Conservation (phyloP, 2,888 invertebrate genomes). For the Neoscelio sp. region DNA sequence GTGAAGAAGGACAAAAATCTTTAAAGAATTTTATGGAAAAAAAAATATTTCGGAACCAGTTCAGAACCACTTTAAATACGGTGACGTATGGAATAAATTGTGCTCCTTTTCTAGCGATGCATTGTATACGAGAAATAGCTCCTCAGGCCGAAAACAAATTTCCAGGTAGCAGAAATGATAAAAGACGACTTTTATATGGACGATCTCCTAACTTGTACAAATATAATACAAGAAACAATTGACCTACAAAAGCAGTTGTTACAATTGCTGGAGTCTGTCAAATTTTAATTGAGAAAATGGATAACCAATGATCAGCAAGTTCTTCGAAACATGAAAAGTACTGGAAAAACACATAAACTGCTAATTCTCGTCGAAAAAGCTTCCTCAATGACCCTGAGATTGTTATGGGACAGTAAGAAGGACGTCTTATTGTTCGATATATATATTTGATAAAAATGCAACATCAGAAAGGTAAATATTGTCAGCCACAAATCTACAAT, state of each 20-base stretch:
- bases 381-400: no score
- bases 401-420: no score
- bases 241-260: conserved; percentile 21
- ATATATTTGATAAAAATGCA: no score
- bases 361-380: no score
- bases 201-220: conserved; percentile 20
- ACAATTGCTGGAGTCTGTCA: conserved; percentile 4
- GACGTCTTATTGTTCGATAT: no score
- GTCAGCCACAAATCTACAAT: no score
- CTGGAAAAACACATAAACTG: no score
- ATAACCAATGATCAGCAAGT: conserved; percentile 40
- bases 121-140: conserved; percentile 1
- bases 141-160: not conserved
- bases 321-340: no score
- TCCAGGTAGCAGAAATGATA: conserved; percentile 60
- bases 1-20: not conserved
- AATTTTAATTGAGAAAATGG: conserved; percentile 60
- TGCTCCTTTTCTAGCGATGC: not conserved
- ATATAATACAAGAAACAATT: conserved; percentile 60
- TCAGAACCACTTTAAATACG: no score
- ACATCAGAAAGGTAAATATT: no score
- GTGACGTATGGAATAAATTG: not conserved
- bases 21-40: not conserved
- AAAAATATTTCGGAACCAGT: no score
- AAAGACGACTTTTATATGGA: conserved; percentile 70